Conservation (phyloP, 2,888 invertebrate species). For the Aproaerema taeniolella region DNA sequence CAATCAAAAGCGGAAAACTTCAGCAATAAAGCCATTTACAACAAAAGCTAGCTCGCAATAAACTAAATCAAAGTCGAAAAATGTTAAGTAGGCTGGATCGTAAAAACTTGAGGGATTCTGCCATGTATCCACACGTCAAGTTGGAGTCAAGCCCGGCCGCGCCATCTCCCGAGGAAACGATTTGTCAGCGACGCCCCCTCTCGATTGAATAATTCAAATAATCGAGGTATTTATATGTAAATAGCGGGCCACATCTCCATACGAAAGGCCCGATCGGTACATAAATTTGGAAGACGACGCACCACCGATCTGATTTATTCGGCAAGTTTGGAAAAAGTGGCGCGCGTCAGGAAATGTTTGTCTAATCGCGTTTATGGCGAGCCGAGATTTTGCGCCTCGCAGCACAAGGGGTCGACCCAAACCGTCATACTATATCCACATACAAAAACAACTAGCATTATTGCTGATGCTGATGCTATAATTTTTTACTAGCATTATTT, state of each 20-base stretch:
- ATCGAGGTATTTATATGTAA: conserved; percentile 78
- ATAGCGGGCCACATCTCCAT: conserved; percentile 75
- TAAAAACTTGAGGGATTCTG: conserved; percentile 38
- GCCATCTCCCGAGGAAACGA: conserved; percentile 75
- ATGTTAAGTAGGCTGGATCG: conserved; percentile 29
- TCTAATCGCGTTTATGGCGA: conserved; percentile 74
- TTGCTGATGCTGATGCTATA: too few species aligned
- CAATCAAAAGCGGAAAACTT: conserved; percentile 3
- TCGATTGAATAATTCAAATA: conserved; percentile 79
- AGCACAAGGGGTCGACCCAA: conserved; percentile 42
- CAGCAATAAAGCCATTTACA: conserved; percentile 4
- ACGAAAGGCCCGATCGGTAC: conserved; percentile 77
- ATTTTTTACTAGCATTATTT: too few species aligned
- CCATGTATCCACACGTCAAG: conserved; percentile 52
- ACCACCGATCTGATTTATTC: conserved; percentile 74
- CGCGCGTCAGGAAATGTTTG: conserved; percentile 74
- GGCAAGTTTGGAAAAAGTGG: conserved; percentile 73
- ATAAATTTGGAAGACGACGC: conserved; percentile 77
- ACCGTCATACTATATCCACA: conserved; percentile 21
- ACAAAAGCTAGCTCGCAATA: conserved; percentile 12
- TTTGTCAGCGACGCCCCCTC: conserved; percentile 77
- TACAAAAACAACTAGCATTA: conserved; percentile 31
- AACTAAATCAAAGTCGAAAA: conserved; percentile 27
- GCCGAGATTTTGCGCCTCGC: conserved; percentile 58
- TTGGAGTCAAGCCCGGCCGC: conserved; percentile 61